Percentiles rank a stretch among this genome's conserved stretches.
Conservation (phyloP, 2,888 invertebrate species). For the Stratiomys singularior region DNA sequence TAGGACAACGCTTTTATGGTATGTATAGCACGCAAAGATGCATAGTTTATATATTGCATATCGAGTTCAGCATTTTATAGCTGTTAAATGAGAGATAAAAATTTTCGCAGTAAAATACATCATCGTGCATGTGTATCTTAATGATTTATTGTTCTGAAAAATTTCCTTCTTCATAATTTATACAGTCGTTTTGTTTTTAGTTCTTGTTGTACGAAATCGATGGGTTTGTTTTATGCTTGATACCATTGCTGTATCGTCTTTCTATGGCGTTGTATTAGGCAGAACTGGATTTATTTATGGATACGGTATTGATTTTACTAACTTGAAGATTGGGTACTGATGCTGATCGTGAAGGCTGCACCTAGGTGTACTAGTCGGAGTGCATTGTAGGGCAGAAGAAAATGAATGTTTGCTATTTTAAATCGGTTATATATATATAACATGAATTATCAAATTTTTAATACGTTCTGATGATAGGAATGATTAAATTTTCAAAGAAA, state of each 20-base stretch:
- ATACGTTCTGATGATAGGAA: background rate
- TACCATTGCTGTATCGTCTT: background rate
- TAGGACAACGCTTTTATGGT: no score
- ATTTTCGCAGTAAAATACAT: conserved; percentile 57
- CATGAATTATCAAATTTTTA: background rate
- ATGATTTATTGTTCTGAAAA: conserved; percentile 55
- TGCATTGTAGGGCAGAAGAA: background rate
- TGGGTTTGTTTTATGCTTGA: background rate
- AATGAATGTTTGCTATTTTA: no score
- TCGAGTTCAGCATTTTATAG: conserved; percentile 51
- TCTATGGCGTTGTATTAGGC: background rate
- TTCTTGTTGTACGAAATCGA: background rate
- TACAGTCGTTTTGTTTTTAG: background rate
- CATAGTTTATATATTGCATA: background rate
- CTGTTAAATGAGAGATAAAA: conserved; percentile 57
- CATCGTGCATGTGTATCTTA: conserved; percentile 57
- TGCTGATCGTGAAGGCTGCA: background rate
- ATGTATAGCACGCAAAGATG: background rate
- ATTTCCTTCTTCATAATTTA: conserved; percentile 44
- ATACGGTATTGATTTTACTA: no score
- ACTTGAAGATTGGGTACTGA: background rate
- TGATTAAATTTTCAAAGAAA: no score
- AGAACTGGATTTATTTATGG: background rate
- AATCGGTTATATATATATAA: background rate
- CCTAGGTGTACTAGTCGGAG: background rate